Conservation (phyloP, 2,797 vertebrate genomes). For the Nannoperca obscura region DNA sequence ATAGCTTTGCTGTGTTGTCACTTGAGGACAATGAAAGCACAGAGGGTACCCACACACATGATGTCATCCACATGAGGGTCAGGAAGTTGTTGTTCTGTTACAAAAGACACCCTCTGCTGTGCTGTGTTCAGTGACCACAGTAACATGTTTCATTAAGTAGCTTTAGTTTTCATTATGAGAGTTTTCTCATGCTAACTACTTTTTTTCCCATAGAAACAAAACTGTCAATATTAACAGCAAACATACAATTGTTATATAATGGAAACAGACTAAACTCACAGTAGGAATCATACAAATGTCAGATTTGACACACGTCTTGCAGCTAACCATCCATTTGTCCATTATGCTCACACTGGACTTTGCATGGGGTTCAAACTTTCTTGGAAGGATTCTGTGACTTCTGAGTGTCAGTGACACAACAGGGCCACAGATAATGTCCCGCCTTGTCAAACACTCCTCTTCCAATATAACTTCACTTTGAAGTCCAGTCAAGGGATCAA, state of each 20-base stretch:
- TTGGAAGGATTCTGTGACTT: conserved; percentile 54
- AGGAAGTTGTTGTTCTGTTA: not conserved
- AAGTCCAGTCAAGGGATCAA: conserved; percentile 81
- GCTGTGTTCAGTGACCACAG: not conserved
- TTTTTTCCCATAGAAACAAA: not conserved
- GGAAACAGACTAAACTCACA: not conserved
- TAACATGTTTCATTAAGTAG: not conserved
- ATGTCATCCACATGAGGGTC: too few species aligned
- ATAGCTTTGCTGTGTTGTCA: not conserved
- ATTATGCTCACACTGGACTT: conserved; percentile 9
- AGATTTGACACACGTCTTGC: not conserved
- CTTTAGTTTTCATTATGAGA: not conserved
- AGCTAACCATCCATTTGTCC: not conserved
- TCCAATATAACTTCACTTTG: conserved; percentile 74
- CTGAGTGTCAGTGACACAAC: conserved; percentile 47
- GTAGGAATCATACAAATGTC: not conserved
- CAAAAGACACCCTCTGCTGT: not conserved
- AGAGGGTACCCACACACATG: not conserved
- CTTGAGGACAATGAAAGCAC: not conserved
- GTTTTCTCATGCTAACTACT: not conserved
- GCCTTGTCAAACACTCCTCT: conserved; percentile 36
- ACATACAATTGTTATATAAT: too few species aligned
- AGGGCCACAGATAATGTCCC: conserved; percentile 62
- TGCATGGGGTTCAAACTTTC: conserved; percentile 56
- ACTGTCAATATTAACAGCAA: not conserved